phyloP scores from a whole-genome alignment of 2,113 vertebrate genomes.

The Uropsilus gracilis region DNA sequence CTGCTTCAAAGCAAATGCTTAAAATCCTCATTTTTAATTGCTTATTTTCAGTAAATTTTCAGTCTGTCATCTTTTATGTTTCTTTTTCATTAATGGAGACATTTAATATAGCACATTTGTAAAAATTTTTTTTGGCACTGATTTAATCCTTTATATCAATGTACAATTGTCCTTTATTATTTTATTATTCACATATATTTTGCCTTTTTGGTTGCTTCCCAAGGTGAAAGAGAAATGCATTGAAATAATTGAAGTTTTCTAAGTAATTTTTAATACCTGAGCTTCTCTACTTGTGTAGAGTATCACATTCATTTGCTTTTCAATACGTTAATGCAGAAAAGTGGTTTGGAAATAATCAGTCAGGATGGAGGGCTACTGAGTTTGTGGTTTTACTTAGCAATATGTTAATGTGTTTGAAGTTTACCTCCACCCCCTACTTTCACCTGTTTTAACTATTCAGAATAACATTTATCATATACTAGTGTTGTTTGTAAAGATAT shows the following conservation, averaged over 20 bases:
- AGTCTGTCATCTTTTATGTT: neutral
- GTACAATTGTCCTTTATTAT: neutral
- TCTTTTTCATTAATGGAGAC: neutral
- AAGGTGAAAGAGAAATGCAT: neutral
- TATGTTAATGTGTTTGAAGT: neutral
- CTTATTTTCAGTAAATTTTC: neutral
- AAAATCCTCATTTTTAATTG: neutral
- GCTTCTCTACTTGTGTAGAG: neutral
- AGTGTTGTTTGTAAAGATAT: neutral
- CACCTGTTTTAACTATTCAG: neutral
- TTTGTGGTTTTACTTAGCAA: neutral
- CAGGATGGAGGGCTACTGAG: neutral
- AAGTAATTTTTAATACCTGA: neutral
- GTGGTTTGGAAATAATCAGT: neutral
- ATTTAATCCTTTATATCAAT: conserved; percentile 7
- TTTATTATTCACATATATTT: conserved; percentile 46
- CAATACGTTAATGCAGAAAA: neutral
- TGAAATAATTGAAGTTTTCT: neutral
- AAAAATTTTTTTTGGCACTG: neutral
- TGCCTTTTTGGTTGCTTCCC: conserved; percentile 11
- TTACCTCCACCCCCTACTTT: neutral
- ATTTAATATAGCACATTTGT: neutral
- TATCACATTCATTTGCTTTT: neutral
- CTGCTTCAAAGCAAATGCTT: neutral
- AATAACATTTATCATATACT: neutral